Conservation (phyloP, 2,113 vertebrate species). For the Neogobius melanostomus region DNA sequence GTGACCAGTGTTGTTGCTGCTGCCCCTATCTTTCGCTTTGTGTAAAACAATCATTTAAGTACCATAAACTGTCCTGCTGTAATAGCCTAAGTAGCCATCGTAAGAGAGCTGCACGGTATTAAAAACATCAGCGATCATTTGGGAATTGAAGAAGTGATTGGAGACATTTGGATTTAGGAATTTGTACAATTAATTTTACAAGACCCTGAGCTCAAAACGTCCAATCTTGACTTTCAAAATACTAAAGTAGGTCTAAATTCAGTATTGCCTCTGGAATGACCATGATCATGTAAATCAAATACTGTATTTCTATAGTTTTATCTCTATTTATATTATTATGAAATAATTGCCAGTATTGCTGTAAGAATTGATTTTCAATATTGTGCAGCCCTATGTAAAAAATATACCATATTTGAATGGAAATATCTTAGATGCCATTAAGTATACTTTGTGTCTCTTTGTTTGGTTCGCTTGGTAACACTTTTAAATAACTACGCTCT, state of each 20-base stretch:
- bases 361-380: not conserved
- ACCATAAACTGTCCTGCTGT: constrained; percentile 18
- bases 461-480: constrained; percentile 5
- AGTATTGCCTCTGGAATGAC: too few species aligned
- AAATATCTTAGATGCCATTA: constrained; percentile 27
- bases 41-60: constrained; percentile 25
- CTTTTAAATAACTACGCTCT: constrained; percentile 3
- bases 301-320: too few species aligned
- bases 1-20: constrained; percentile 47
- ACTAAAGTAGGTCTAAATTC: too few species aligned
- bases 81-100: not conserved
- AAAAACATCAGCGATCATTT: not conserved
- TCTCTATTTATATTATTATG: not conserved
- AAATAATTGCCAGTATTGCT: not conserved
- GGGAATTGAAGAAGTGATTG: too few species aligned
- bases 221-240: too few species aligned
- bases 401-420: not conserved
- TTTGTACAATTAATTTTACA: too few species aligned
- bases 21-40: constrained; percentile 28
- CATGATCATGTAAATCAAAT: too few species aligned
- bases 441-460: constrained; percentile 17
- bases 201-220: too few species aligned
- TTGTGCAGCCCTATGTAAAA: not conserved
- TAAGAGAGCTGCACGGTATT: not conserved
- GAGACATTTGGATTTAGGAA: not conserved